Evolutionary conservation across 2,888 invertebrate species (phyloP), one percentile per base, ranked within the genome.

Genomic region (Agrotis exclamationis): DNA sequence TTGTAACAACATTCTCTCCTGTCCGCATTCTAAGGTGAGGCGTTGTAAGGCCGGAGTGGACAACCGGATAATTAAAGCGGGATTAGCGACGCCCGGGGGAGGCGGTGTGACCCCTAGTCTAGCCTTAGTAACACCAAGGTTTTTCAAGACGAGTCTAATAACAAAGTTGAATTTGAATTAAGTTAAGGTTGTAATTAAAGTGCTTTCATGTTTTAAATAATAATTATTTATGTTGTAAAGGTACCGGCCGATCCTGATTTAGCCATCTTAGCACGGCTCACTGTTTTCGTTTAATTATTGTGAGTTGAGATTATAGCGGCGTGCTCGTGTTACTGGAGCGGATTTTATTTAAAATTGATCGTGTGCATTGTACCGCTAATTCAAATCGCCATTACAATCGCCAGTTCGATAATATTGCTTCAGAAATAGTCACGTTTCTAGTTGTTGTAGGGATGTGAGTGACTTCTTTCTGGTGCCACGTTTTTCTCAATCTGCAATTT

Each of bases 21-120:
- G 28, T 33, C 44, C n/a, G 48, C n/a, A 28, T 51, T 33, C 44
- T 18, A 22, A 63, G 73, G 48, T 64, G 47, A 48, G 53, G n/a
- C 11, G 51, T 47, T 6, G 58, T 48, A n/a, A 72, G 72, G 51
- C 47, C 18, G 44, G 39, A 11, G 28, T 33, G 51, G 60, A 60
- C 53, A 58, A 44, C 6, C 48, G 54, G 66, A 33, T 67, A 64
- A 54, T 73, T 64, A 62, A 68, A 64, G 24, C 48, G 57, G 67
- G 57, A 50, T 68, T 50, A 64, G n/a, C 44, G 56, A 18, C 48
- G 20, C 74, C 47, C 13, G 13, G 47, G 68, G 20, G 24, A 16
- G 22, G 50, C 20, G 14, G 47, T 48, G 69, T 54, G 50, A 9
- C 28, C n/a, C 13, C n/a, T 18, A n/a, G 7, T 64, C n/a, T 64